phyloP scores from a whole-genome alignment of 1,140 invertebrate genomes.

The Pentalonia nigronervosa region DNA sequence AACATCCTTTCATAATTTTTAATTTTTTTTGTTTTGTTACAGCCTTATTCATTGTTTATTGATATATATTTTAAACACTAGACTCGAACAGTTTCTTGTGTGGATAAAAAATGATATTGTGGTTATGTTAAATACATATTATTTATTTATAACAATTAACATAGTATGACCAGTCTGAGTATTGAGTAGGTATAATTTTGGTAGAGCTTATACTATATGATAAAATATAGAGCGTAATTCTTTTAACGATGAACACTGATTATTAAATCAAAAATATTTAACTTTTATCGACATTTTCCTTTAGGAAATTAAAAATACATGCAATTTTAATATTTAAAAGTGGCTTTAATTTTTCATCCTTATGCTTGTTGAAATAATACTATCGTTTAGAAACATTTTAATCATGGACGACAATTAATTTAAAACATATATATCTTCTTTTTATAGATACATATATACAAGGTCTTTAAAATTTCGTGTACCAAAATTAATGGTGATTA shows the following conservation, averaged over 20 bases:
- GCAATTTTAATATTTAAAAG: not conserved
- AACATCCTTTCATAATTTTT: not conserved
- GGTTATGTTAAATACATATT: too few species aligned
- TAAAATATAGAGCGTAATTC: not conserved
- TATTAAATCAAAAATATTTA: not conserved
- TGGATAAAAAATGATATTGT: not conserved
- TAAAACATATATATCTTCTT: too few species aligned
- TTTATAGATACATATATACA: too few species aligned
- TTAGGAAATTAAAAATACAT: not conserved
- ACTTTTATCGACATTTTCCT: not conserved
- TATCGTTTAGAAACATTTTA: too few species aligned
- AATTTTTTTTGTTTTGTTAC: not conserved
- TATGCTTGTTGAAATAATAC: too few species aligned
- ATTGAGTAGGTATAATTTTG: not conserved
- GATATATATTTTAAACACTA: not conserved
- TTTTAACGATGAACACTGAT: not conserved
- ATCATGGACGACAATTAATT: too few species aligned
- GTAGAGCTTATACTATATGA: too few species aligned
- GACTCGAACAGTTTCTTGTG: not conserved
- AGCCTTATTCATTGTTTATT: not conserved
- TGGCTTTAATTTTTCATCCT: too few species aligned
- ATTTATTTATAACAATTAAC: too few species aligned
- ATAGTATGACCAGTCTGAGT: too few species aligned
- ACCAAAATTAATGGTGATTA: too few species aligned
- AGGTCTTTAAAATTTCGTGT: too few species aligned